Conservation (phyloP, 2,113 vertebrate genomes). For the Myrmophylax atrothorax region DNA sequence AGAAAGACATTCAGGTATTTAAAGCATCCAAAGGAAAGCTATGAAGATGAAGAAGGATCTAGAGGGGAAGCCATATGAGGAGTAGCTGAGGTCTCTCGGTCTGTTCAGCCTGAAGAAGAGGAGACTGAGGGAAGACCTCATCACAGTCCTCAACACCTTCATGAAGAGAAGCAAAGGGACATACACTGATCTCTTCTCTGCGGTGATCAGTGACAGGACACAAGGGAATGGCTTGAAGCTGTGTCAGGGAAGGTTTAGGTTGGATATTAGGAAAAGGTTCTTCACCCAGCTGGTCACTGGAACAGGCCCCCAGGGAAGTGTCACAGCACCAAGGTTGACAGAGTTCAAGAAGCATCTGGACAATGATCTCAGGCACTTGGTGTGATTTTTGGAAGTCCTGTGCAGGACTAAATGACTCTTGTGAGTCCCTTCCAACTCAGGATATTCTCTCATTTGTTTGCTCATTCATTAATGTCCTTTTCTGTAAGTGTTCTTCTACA, state of each 20-base stretch:
- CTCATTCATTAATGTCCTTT: not conserved
- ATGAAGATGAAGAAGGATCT: not conserved
- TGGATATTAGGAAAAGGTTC: not conserved
- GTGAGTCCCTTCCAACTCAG: not conserved
- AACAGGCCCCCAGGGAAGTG: too few relatives aligned
- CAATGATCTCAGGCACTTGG: not conserved
- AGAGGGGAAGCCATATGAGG: not conserved
- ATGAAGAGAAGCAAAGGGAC: accelerated
- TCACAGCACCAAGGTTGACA: not conserved
- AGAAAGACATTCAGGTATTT: not conserved
- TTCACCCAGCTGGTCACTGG: not conserved
- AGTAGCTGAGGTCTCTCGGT: accelerated
- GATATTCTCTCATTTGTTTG: not conserved
- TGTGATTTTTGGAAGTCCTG: not conserved
- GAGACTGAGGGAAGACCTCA: not conserved
- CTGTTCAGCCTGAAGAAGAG: not conserved
- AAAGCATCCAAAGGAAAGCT: accelerated
- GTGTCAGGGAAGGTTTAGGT: not conserved
- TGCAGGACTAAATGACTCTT: not conserved
- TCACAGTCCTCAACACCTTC: accelerated
- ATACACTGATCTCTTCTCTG: not conserved
- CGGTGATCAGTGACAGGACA: accelerated
- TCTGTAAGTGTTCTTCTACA: not conserved
- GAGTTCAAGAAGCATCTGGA: not conserved
- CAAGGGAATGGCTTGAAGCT: accelerated